A percentile compares a stretch with the other conserved stretches of the same genome.
These are phyloP conservation scores for Trilocha varians DNA, from an alignment of 2,888 invertebrate genomes.

Conservation along the genomic window DNA sequence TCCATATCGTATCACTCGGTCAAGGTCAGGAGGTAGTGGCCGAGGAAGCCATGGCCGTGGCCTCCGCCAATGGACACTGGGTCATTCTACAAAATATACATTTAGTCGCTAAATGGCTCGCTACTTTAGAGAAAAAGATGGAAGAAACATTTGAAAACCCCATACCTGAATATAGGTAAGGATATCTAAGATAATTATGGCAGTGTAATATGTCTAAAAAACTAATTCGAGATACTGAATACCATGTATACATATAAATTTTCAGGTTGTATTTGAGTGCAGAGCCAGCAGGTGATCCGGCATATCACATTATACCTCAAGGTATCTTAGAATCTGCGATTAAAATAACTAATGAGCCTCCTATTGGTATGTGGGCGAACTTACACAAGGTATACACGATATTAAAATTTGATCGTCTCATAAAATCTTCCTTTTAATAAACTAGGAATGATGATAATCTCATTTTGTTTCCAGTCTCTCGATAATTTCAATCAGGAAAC, in stretches of 20 bases:
- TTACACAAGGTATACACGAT: slow-evolving; percentile 80
- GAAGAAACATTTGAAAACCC: slow-evolving; percentile 84
- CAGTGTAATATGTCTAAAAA: neutral
- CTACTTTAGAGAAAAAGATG: slow-evolving; percentile 90
- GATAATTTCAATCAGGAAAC: slow-evolving; percentile 95
- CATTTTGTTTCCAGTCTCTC: slow-evolving; percentile 69
- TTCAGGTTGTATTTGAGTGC: slow-evolving; percentile 86
- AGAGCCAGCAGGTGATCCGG: slow-evolving; percentile 84
- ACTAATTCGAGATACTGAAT: slow-evolving; percentile 12
- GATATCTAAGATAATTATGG: slow-evolving; percentile 11
- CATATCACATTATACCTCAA: slow-evolving; percentile 79
- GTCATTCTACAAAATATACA: slow-evolving; percentile 95
- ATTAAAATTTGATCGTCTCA: neutral
- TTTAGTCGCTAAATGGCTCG: slow-evolving; percentile 91
- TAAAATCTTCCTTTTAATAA: no score
- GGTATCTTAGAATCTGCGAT: slow-evolving; percentile 94
- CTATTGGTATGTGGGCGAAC: slow-evolving; percentile 95
- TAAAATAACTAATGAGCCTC: slow-evolving; percentile 97
- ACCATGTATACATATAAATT: slow-evolving; percentile 32
- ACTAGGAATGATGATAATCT: neutral
- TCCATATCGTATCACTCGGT: slow-evolving; percentile 94
- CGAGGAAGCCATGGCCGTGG: slow-evolving; percentile 86
- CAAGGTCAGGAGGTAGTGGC: slow-evolving; percentile 96
- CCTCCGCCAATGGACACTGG: slow-evolving; percentile 88
- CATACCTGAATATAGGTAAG: slow-evolving; percentile 71